Evolutionary conservation across 2,888 invertebrate genomes (phyloP).

Genomic region (Ophonus ardosiacus): DNA sequence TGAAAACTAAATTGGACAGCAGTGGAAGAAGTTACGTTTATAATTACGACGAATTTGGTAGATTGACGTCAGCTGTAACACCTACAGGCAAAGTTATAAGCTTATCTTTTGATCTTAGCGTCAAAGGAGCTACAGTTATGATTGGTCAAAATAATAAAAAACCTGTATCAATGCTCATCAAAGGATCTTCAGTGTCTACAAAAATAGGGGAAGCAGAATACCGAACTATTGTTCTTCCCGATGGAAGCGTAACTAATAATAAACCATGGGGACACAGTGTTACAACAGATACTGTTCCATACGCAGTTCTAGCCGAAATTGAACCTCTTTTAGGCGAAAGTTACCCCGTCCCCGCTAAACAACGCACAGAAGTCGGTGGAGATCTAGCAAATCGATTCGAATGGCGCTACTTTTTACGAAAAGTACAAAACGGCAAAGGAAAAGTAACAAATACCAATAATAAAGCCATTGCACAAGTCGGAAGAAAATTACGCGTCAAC

Average conservation of each 20-base stretch:
- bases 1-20: slow-evolving; percentile 93
- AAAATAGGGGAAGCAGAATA: slow-evolving; percentile 90
- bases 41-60: slow-evolving; percentile 96
- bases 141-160: slow-evolving; percentile 90
- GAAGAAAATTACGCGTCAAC: slow-evolving; percentile 91
- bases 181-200: slow-evolving; percentile 90
- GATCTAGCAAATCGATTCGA: slow-evolving; percentile 95
- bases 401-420: slow-evolving; percentile 94
- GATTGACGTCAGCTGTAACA: slow-evolving; percentile 93
- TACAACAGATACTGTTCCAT: slow-evolving; percentile 94
- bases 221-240: slow-evolving; percentile 87
- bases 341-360: slow-evolving; percentile 94
- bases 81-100: slow-evolving; percentile 97
- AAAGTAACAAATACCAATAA: slow-evolving; percentile 76
- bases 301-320: slow-evolving; percentile 92
- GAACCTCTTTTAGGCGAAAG: slow-evolving; percentile 93
- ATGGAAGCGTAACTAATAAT: slow-evolving; percentile 88
- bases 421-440: slow-evolving; percentile 82
- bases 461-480: slow-evolving; percentile 89
- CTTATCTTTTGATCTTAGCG: slow-evolving; percentile 91
- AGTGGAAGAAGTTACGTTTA: slow-evolving; percentile 95
- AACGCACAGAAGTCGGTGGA: slow-evolving; percentile 92
- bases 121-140: slow-evolving; percentile 92
- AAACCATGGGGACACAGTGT: slow-evolving; percentile 93
- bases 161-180: slow-evolving; percentile 91